A percentile compares a stretch with the other conserved stretches of the same genome.
These are phyloP conservation scores for Nothobranchius kuhntae DNA, from an alignment of 2,113 vertebrate genomes.

Conservation along the genomic window DNA sequence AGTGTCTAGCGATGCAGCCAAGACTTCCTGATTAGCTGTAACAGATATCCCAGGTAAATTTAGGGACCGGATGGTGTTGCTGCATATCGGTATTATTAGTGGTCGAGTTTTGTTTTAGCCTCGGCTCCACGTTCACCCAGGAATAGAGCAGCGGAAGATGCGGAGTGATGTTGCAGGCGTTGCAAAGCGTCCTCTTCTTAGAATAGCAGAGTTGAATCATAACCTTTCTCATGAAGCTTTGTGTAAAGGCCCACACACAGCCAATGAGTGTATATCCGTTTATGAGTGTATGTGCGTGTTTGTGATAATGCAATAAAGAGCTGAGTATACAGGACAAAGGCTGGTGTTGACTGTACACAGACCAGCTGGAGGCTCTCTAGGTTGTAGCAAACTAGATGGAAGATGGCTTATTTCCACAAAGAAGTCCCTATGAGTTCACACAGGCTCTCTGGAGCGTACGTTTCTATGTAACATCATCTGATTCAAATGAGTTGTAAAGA, in stretches of 20 bases:
- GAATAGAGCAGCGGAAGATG: conserved; percentile 33
- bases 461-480: neutral
- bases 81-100: conserved; percentile 55
- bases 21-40: conserved; percentile 39
- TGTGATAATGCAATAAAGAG: conserved; percentile 67
- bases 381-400: conserved; percentile 17
- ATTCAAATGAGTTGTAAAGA: neutral
- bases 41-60: conserved; percentile 31
- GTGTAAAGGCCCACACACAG: conserved; percentile 59
- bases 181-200: conserved; percentile 36
- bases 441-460: neutral
- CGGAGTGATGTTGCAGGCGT: conserved; percentile 40
- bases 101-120: conserved; percentile 33
- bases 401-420: conserved; percentile 41
- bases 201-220: conserved; percentile 62
- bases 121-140: conserved; percentile 24
- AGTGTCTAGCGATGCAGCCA: conserved; percentile 15
- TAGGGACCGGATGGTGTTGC: conserved; percentile 39
- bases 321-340: conserved; percentile 61
- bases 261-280: conserved; percentile 29
- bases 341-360: conserved; percentile 64
- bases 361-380: conserved; percentile 66
- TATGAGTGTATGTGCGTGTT: conserved; percentile 30
- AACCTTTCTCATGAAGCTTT: conserved; percentile 22
- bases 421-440: conserved; percentile 10